Base-by-base conservation (phyloP, 2,113 vertebrate species). In the Pteruthius melanotis region DNA sequence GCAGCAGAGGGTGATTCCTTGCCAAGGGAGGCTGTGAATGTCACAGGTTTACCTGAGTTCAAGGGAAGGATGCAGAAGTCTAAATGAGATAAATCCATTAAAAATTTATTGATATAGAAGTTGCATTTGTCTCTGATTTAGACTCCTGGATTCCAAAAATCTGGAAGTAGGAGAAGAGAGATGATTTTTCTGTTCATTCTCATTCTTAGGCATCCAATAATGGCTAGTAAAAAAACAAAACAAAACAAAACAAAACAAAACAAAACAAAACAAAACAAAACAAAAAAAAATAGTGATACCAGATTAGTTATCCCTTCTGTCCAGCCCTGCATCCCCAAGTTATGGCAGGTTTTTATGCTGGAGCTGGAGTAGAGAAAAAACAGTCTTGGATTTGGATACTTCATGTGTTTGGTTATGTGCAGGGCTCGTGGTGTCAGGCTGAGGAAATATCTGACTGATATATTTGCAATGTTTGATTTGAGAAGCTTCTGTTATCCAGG, bases 351-450 rank as follows among this genome's bases (percentile, higher is more conserved):
- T 83, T 27, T 89, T 83, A 33, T 15, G 23, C 2, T 65, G 22
- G 2, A 28, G 23, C 2, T 65, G 22, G 2, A 28, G 4, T 10
- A 79, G 16, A 93, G 24, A 37, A 20, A 20, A 86, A 83, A 45
- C 8, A 78, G 22, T n/a, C 11, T 15, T 87, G 61, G 7, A 19
- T 81, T 72, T 82, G 7, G 4, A 60, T 63, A 9, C 19, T 64
- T 80, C 19, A 44, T 15, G 19, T 39, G 15, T 53, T 78, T 61
- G 47, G 23, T 69, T 53, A n/a, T 0, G 0, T 7, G 14, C 19
- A n/a, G 9, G 8, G 31, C 24, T 42, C 0, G 0, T 20, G 7
- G 31, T 52, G 11, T 49, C n/a, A 30, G 4, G 11, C 19, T 16
- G 27, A 63, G 5, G n/a, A 70, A 63, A 83, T 52, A 52, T 86